Evolutionary conservation across 2,113 vertebrate genomes (phyloP).

Genomic region (Chinchilla lanigera): DNA sequence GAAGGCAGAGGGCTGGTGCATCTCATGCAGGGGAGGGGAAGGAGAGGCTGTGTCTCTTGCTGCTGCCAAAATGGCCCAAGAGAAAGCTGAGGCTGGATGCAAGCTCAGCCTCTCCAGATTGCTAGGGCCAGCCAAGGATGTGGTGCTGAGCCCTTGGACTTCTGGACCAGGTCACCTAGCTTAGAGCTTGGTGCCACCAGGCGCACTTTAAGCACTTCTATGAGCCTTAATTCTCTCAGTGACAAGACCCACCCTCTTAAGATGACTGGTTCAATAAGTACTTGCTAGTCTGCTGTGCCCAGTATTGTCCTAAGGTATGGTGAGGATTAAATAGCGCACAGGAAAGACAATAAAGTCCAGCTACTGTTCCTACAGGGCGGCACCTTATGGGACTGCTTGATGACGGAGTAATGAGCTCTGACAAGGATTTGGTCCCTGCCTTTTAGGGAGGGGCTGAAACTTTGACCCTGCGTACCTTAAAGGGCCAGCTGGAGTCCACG

Average conservation of each 20-base stretch:
- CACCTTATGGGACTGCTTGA: no score
- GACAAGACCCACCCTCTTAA: neutral
- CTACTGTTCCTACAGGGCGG: neutral
- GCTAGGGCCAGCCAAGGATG: accelerated
- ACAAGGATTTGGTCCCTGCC: neutral
- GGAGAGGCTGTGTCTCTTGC: neutral
- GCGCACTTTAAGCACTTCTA: neutral
- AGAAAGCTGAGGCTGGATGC: neutral
- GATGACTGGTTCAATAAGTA: no score
- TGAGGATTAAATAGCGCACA: neutral
- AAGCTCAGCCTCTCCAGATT: neutral
- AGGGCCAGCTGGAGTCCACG: neutral
- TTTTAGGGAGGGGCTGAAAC: neutral
- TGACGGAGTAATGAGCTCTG: neutral
- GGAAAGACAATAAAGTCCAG: neutral
- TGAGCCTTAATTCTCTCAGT: neutral
- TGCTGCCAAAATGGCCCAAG: neutral
- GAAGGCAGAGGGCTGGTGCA: neutral
- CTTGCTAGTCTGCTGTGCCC: neutral
- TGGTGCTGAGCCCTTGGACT: neutral
- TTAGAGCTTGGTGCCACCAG: neutral
- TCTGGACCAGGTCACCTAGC: neutral
- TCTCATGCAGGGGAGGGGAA: neutral
- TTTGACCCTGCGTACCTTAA: neutral
- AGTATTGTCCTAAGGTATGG: neutral